phyloP scores from a whole-genome alignment of 64 coral and sea anemone genomes.

The Montipora sp. region DNA sequence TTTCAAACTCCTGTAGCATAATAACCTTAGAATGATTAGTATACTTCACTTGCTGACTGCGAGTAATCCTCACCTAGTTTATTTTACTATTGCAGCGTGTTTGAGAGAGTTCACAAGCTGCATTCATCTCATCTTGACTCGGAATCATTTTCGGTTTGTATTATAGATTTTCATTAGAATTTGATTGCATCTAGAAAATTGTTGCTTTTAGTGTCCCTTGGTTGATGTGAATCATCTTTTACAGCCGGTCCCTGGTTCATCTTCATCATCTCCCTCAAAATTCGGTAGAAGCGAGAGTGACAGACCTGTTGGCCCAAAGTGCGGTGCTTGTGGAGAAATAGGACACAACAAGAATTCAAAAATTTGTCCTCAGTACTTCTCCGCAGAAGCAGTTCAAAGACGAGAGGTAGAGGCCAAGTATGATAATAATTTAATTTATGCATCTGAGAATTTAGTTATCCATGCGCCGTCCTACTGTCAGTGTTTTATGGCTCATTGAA shows the following conservation, averaged over 20 bases:
- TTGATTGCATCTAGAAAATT: not conserved
- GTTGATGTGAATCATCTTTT: not conserved
- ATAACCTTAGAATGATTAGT: no score
- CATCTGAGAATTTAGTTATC: no score
- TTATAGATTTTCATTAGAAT: not conserved
- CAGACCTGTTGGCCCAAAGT: constrained; percentile 47
- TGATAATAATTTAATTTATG: no score
- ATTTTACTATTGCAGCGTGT: not conserved
- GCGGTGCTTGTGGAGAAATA: constrained; percentile 46
- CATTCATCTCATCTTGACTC: not conserved
- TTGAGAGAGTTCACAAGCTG: constrained; percentile 14
- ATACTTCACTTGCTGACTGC: no score
- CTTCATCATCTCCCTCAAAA: constrained; percentile 4
- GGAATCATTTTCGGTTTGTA: not conserved
- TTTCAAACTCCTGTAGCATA: no score
- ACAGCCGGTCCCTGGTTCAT: not conserved
- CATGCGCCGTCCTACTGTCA: no score
- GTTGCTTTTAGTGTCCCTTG: not conserved
- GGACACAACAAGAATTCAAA: constrained; percentile 55
- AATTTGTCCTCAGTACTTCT: constrained; percentile 45
- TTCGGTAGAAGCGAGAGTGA: not conserved
- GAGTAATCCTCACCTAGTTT: no score
- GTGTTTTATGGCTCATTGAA: no score
- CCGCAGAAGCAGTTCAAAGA: constrained; percentile 45
- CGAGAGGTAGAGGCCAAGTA: constrained; percentile 25